These are phyloP conservation scores for Dipodomys merriami DNA, from an alignment of 2,113 vertebrate genomes.

Conservation along the genomic window DNA sequence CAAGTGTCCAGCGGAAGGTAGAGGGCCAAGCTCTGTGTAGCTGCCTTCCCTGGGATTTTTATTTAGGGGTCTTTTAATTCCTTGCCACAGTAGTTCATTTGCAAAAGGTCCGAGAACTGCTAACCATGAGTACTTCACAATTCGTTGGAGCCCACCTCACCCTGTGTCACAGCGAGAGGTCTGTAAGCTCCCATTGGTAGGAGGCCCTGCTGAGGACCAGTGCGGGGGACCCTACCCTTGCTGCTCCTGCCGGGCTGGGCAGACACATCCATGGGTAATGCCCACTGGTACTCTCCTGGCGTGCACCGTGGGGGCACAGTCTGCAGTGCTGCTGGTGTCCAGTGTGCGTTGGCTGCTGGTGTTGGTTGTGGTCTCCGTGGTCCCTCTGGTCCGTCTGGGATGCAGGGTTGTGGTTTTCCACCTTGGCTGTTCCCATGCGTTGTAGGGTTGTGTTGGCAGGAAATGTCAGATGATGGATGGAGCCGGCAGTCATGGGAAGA, in stretches of 20 bases:
- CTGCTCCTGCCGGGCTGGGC: too few species aligned
- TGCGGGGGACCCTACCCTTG: not conserved
- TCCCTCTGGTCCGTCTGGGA: not conserved
- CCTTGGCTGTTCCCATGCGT: not conserved
- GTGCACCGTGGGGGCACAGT: fast-evolving
- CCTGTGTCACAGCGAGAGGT: fast-evolving
- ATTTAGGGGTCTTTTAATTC: not conserved
- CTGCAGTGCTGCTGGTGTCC: too few species aligned
- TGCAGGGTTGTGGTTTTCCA: not conserved
- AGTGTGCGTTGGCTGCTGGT: fast-evolving
- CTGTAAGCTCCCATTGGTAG: fast-evolving
- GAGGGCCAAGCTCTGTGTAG: not conserved
- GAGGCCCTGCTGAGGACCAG: not conserved
- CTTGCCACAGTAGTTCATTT: not conserved
- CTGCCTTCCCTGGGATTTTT: fast-evolving
- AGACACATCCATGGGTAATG: fast-evolving
- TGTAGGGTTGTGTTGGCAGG: not conserved
- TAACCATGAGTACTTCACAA: not conserved
- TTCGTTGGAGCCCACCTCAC: not conserved
- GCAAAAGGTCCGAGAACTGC: conserved; percentile 31
- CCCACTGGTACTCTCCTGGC: fast-evolving
- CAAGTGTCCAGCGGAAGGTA: not conserved
- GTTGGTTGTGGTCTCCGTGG: fast-evolving
- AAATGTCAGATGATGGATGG: not conserved
- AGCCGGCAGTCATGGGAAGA: fast-evolving